phyloP scores from a whole-genome alignment of 2,888 invertebrate genomes.

The Chrysolina oricalcia region DNA sequence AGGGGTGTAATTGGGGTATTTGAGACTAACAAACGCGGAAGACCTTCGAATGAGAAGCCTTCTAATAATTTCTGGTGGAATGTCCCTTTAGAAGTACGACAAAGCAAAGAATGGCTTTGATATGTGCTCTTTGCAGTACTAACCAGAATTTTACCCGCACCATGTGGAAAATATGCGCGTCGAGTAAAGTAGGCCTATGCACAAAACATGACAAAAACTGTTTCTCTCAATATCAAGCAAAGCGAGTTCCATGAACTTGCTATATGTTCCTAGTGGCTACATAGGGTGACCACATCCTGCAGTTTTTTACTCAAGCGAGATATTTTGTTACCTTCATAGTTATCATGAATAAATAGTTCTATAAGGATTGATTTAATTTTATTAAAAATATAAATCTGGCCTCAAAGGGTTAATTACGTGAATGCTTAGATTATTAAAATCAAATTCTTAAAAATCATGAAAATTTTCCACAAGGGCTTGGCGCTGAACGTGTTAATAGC shows the following conservation, averaged over 20 bases:
- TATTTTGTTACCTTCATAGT: background rate
- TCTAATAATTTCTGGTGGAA: background rate
- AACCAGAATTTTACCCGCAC: background rate
- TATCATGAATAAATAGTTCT: background rate
- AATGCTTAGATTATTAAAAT: too few species aligned
- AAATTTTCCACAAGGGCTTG: too few species aligned
- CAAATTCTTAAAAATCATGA: too few species aligned
- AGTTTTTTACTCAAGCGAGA: background rate
- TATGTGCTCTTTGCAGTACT: constrained; percentile 2
- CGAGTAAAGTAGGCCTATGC: background rate
- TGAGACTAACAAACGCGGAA: background rate
- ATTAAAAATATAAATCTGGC: background rate
- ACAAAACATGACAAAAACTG: background rate
- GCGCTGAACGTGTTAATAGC: too few species aligned
- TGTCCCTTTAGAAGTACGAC: background rate
- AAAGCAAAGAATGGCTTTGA: background rate
- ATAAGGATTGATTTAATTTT: background rate
- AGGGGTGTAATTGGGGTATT: background rate
- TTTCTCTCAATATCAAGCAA: background rate
- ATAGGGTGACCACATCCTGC: constrained; percentile 3
- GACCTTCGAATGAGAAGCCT: background rate
- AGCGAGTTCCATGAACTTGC: background rate
- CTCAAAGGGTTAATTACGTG: too few species aligned
- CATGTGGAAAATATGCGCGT: background rate
- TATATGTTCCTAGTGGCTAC: background rate